Conservation (phyloP, 2,113 vertebrate species). For the Cairina moschata region DNA sequence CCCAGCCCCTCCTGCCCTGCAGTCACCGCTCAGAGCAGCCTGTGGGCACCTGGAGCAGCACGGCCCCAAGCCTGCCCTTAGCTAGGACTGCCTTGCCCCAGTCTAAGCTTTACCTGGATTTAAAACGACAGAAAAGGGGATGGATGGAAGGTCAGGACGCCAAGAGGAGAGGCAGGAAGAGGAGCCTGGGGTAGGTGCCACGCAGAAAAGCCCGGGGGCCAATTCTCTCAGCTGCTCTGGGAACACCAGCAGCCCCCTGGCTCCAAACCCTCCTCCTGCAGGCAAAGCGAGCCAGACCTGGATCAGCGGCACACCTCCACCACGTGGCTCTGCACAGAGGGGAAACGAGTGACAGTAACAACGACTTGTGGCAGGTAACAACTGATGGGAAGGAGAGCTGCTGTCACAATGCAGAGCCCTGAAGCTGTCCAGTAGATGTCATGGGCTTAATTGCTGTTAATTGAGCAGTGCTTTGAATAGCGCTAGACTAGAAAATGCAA, state of each 20-base stretch:
- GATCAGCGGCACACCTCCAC: background rate
- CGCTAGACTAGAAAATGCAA: background rate
- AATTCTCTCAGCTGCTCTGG: background rate
- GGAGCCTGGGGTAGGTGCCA: background rate
- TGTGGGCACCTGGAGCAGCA: background rate
- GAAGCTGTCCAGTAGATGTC: background rate
- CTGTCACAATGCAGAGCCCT: background rate
- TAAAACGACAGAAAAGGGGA: background rate
- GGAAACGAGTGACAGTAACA: background rate
- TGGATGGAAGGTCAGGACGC: background rate
- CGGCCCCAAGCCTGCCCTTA: background rate
- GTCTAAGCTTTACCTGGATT: background rate
- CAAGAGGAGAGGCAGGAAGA: background rate
- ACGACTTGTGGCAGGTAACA: background rate
- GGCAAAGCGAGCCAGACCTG: background rate
- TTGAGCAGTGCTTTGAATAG: background rate
- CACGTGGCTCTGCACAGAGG: background rate
- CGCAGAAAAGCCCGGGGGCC: background rate
- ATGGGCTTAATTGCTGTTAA: background rate
- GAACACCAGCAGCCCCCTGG: background rate
- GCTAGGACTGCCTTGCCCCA: background rate
- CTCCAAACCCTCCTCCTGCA: background rate
- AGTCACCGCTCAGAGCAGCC: background rate
- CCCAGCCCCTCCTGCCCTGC: background rate
- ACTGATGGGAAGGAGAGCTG: background rate